Conservation (phyloP, 2,888 invertebrate genomes). For the Chirona hameri region DNA sequence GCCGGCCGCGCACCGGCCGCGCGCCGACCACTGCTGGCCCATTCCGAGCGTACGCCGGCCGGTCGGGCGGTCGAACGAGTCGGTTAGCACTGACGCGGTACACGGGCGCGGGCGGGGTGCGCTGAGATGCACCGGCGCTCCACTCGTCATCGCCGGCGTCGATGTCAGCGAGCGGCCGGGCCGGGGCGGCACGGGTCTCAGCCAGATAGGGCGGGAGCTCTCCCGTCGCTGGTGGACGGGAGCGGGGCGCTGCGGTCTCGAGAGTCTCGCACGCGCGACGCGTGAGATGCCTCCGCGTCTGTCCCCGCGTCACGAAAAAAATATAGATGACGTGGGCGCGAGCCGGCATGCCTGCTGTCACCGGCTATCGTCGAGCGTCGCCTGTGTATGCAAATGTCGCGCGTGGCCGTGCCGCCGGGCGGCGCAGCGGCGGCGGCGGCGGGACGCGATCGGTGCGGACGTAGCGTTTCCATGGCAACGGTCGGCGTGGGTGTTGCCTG, state of each 20-base stretch:
- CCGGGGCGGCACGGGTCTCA: no score
- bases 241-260: no score
- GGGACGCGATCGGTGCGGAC: background rate
- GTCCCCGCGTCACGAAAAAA: no score
- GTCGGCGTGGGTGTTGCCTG: background rate
- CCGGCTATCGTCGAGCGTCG: background rate
- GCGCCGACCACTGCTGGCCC: background rate
- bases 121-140: no score
- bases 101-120: no score
- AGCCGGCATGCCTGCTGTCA: background rate
- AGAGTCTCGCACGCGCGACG: no score
- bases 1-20: background rate
- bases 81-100: background rate
- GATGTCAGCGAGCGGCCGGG: no score
- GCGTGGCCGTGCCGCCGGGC: background rate
- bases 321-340: background rate
- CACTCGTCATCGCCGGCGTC: no score
- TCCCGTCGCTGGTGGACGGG: no score
- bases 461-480: background rate
- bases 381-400: background rate
- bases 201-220: no score
- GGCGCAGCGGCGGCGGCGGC: background rate
- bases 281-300: no score
- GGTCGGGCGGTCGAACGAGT: background rate
- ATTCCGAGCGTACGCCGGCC: background rate